Conservation (phyloP, 2,113 vertebrate genomes). For the Microcebus ravelobensis region DNA sequence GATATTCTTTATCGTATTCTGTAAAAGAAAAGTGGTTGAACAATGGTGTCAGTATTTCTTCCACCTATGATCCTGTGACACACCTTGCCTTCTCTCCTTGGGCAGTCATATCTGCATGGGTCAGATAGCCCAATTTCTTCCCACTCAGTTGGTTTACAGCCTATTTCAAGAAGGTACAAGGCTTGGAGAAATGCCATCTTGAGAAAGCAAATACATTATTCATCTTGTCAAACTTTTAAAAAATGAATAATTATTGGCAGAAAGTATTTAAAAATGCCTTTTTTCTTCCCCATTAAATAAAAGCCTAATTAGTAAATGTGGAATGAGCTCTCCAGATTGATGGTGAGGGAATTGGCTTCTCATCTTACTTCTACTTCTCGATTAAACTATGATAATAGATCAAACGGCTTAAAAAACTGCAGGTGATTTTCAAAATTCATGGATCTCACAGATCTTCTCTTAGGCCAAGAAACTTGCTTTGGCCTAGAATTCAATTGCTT, state of each 20-base stretch:
- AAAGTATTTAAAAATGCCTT: slow-evolving; percentile 69
- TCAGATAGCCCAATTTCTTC: background rate
- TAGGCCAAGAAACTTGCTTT: background rate
- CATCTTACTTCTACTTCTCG: slow-evolving; percentile 20
- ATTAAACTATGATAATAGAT: slow-evolving; percentile 44
- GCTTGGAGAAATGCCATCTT: slow-evolving; percentile 51
- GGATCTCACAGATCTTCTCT: background rate
- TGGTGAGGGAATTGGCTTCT: slow-evolving; percentile 60
- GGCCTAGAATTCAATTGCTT: background rate
- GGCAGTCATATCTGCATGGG: background rate
- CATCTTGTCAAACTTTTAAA: slow-evolving; percentile 66
- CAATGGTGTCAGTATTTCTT: background rate
- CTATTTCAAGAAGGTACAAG: slow-evolving; percentile 37
- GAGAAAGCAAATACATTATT: slow-evolving; percentile 61
- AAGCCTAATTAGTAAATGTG: slow-evolving; percentile 65
- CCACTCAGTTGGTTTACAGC: background rate
- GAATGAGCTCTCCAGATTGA: slow-evolving; percentile 56
- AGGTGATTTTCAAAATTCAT: slow-evolving; percentile 62
- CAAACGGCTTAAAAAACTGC: slow-evolving; percentile 45
- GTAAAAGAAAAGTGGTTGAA: background rate
- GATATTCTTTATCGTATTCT: background rate
- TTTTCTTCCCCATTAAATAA: slow-evolving; percentile 58
- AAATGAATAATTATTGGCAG: slow-evolving; percentile 58
- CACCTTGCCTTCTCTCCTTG: background rate
- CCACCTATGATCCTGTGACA: background rate